Conservation (phyloP, 1,140 invertebrate genomes). For the Drosophila trapezifrons region DNA sequence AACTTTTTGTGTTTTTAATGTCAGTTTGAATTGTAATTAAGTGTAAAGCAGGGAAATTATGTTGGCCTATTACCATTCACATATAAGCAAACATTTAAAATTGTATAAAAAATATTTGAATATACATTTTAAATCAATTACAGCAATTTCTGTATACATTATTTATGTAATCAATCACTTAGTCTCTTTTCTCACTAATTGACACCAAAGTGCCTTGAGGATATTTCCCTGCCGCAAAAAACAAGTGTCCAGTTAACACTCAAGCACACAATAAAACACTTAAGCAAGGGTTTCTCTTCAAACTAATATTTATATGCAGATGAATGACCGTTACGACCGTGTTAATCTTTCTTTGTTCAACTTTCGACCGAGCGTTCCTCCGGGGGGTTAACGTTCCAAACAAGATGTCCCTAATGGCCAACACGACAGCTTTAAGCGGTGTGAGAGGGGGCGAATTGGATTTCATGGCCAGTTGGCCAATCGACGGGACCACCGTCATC, state of each 20-base stretch:
- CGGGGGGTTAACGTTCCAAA: conserved; percentile 13
- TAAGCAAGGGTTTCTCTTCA: background rate
- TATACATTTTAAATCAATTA: background rate
- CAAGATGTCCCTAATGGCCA: conserved; percentile 45
- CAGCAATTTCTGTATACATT: too few species aligned
- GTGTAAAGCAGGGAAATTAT: background rate
- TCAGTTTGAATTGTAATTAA: conserved; percentile 3
- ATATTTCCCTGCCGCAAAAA: background rate
- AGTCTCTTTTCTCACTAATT: background rate
- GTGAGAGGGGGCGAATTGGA: background rate
- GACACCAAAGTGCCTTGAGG: background rate
- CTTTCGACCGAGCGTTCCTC: background rate
- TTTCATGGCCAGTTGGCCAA: conserved; percentile 25
- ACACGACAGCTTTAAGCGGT: conserved; percentile 15
- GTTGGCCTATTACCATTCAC: too few species aligned
- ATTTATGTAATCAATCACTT: background rate
- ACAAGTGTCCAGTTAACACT: background rate
- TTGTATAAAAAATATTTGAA: background rate
- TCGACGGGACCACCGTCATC: conserved; percentile 19
- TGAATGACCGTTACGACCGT: conserved; percentile 43
- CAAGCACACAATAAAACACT: conserved; percentile 16
- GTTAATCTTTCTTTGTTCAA: conserved; percentile 9
- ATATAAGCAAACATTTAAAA: background rate
- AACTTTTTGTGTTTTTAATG: background rate
- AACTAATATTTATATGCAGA: conserved; percentile 37